Evolutionary conservation across 2,113 vertebrate genomes (phyloP).

Genomic region (Actenoides lindsayi): DNA sequence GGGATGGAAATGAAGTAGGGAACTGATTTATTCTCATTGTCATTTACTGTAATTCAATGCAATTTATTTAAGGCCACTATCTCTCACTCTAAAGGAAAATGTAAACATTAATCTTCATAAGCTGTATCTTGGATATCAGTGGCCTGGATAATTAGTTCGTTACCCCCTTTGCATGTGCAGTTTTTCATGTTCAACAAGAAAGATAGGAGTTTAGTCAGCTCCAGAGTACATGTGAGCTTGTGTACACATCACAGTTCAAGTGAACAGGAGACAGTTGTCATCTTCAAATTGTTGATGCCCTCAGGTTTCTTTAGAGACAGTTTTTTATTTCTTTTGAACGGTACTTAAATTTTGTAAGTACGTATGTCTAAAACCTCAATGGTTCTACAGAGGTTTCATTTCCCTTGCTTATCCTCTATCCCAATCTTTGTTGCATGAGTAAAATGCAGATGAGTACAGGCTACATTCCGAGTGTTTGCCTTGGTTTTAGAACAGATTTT

Average conservation of each 20-base stretch:
- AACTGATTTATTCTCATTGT: conserved; percentile 71
- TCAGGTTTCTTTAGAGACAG: background rate
- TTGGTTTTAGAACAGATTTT: background rate
- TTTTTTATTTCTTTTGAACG: background rate
- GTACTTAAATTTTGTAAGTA: background rate
- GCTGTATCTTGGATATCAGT: conserved; percentile 67
- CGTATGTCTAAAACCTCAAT: background rate
- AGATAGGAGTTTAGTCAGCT: conserved; percentile 33
- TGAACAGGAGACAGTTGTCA: background rate
- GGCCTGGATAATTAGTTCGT: conserved; percentile 71
- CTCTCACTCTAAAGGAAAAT: conserved; percentile 62
- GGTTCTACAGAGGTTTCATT: background rate
- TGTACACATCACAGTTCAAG: background rate
- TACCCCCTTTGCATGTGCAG: background rate
- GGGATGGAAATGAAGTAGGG: conserved; percentile 54
- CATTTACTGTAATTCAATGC: conserved; percentile 58
- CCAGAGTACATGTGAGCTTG: background rate
- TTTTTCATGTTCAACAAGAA: conserved; percentile 50
- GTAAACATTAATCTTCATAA: conserved; percentile 72
- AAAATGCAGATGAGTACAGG: background rate
- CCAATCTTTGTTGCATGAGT: background rate
- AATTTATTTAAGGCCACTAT: conserved; percentile 74
- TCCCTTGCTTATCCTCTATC: background rate
- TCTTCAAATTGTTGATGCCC: background rate
- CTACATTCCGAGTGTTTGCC: accelerated